Conservation (phyloP, 2,888 invertebrate species). For the Cataglyphis rosenhaueri region DNA sequence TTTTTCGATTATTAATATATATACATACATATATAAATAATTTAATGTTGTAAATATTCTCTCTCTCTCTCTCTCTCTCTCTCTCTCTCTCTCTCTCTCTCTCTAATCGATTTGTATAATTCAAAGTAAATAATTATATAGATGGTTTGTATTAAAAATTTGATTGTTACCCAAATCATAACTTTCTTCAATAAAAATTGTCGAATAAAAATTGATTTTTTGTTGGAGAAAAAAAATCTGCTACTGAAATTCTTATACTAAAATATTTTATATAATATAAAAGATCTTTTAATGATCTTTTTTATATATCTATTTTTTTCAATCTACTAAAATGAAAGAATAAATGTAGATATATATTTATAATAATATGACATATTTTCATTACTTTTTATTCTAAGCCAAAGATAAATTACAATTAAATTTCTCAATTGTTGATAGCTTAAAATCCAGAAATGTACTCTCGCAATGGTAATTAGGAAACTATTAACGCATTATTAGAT, state of each 20-base stretch:
- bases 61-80: too few relatives aligned
- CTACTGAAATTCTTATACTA: too few relatives aligned
- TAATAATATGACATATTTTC: background rate
- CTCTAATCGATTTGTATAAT: too few relatives aligned
- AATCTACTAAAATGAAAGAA: background rate
- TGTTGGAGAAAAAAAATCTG: too few relatives aligned
- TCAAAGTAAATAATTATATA: too few relatives aligned
- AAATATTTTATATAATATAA: too few relatives aligned
- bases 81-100: too few relatives aligned
- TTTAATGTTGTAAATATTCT: background rate
- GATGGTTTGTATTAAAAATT: too few relatives aligned
- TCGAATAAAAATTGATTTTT: too few relatives aligned
- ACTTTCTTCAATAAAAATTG: too few relatives aligned
- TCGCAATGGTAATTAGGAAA: constrained; percentile 26
- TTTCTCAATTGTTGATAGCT: background rate
- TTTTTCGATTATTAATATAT: background rate
- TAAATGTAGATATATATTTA: background rate
- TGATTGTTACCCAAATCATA: too few relatives aligned
- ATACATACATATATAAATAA: background rate
- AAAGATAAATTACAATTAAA: background rate
- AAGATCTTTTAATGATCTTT: too few relatives aligned
- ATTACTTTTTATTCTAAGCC: background rate
- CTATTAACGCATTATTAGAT: background rate
- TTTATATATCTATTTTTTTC: background rate
- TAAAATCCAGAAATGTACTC: background rate